A percentile compares a stretch with the other conserved stretches of the same genome.
These are phyloP conservation scores for Zygothrica quintamaculata DNA, from an alignment of 2,888 invertebrate genomes.

Conservation along the genomic window DNA sequence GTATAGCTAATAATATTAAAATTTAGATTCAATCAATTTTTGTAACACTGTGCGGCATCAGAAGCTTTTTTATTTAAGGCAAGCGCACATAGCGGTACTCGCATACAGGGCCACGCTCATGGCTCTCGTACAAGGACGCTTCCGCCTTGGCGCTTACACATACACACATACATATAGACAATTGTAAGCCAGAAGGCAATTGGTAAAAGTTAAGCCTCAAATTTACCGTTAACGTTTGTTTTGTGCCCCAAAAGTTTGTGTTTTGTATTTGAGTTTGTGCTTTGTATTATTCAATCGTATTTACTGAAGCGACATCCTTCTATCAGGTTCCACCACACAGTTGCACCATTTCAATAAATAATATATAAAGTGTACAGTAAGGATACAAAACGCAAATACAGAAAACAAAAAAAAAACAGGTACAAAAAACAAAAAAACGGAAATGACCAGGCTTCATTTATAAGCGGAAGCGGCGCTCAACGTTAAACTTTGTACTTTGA, in stretches of 20 bases:
- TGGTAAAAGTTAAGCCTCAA: slow-evolving; percentile 59
- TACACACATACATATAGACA: slow-evolving; percentile 6
- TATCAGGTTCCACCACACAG: too few species aligned
- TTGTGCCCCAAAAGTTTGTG: slow-evolving; percentile 52
- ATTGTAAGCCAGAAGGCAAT: slow-evolving; percentile 45
- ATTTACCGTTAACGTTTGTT: slow-evolving; percentile 73
- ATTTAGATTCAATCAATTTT: neutral
- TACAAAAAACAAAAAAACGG: slow-evolving; percentile 22
- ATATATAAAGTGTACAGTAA: too few species aligned
- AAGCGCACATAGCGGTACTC: slow-evolving; percentile 11
- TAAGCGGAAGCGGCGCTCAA: slow-evolving; percentile 57
- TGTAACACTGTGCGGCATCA: slow-evolving; percentile 44
- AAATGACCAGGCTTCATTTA: slow-evolving; percentile 61
- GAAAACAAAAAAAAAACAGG: too few species aligned
- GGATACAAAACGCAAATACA: slow-evolving; percentile 23
- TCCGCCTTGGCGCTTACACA: slow-evolving; percentile 58
- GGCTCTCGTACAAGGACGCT: slow-evolving; percentile 69
- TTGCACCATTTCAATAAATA: slow-evolving; percentile 39
- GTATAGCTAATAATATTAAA: too few species aligned
- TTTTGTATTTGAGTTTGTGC: slow-evolving; percentile 64
- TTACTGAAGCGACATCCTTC: slow-evolving; percentile 50
- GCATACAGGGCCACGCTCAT: slow-evolving; percentile 49
- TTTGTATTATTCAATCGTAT: slow-evolving; percentile 55
- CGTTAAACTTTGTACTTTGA: slow-evolving; percentile 24
- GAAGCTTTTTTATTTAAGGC: slow-evolving; percentile 50